Evolutionary conservation across 2,113 vertebrate species (phyloP), one percentile per base, ranked within the genome.

Genomic region (Paratilapia polleni): DNA sequence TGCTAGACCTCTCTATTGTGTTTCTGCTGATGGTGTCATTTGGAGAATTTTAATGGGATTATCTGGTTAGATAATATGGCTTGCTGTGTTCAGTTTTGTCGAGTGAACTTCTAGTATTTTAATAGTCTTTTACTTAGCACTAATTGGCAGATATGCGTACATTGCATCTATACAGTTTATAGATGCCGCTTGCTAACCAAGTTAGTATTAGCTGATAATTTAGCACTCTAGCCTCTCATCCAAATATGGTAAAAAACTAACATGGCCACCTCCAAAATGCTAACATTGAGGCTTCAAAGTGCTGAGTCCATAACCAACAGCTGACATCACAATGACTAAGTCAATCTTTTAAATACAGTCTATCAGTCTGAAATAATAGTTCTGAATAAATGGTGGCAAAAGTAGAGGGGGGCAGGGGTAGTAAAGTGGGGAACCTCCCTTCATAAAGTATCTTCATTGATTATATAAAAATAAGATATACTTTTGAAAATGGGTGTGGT

Each of bases 341-440:
- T 66, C 14, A n/a, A 68, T 47, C 64, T 47, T 68, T 26, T 68
- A 68, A 68, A 47, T 66, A 66, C 64, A 47, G 22, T 47, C 38
- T 24, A 11, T 47, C 22, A 1, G 8, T 68, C 22, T 47, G 22
- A 47, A 54, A 11, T 54, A 9, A 20, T 7, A 54, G 17, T 3
- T 8, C 17, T 19, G 49, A 54, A 2, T 54, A 20, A 20, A 8
- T 54, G 8, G 49, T 9, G 8, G 17, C 49, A 54, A 3, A 54
- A 20, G 19, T 54, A 9, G 17, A 20, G 38, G 61, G 61, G 3
- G 11, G 6, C n/a, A n/a, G 20, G 62, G 62, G 4, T 20, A 6
- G 6, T 0, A 1, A 64, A 22, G 38, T 8, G 3, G 6, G 34
- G 62, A 13, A 41, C 22, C 34, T 14, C 11, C 22, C 22, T 22